Evolutionary conservation across 1,140 invertebrate genomes (phyloP).

Genomic region (Bombus confusus): DNA sequence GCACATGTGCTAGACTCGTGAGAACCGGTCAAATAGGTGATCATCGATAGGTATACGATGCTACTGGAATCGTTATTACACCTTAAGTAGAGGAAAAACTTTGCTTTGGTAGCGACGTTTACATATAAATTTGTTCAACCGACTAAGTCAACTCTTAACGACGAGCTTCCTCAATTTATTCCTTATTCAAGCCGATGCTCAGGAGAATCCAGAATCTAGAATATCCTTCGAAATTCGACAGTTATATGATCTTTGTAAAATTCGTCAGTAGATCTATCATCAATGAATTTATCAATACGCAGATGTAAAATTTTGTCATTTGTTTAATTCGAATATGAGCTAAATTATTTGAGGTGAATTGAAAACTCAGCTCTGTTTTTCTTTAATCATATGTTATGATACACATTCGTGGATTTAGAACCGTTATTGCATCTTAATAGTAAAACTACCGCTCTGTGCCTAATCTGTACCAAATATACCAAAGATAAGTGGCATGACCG

Average conservation of each 20-base stretch:
- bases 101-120: neutral
- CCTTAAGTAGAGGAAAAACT: neutral
- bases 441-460: too few species aligned
- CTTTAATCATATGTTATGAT: too few species aligned
- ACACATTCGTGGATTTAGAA: too few species aligned
- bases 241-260: neutral
- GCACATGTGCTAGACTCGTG: slow-evolving; percentile 54
- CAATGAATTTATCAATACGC: too few species aligned
- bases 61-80: slow-evolving; percentile 17
- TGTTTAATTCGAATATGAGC: too few species aligned
- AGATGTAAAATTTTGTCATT: too few species aligned
- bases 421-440: too few species aligned
- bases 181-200: neutral
- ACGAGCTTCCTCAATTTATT: neutral
- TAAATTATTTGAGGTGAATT: too few species aligned
- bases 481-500: too few species aligned
- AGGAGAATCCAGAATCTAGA: too few species aligned
- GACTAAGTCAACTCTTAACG: neutral
- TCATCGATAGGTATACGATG: slow-evolving; percentile 38
- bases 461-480: too few species aligned
- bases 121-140: neutral
- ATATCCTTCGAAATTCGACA: neutral
- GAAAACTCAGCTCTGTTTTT: too few species aligned
- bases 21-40: slow-evolving; percentile 57
- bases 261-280: neutral